Evolutionary conservation across 2,113 vertebrate genomes (phyloP).

Genomic region (Grantiella picta): DNA sequence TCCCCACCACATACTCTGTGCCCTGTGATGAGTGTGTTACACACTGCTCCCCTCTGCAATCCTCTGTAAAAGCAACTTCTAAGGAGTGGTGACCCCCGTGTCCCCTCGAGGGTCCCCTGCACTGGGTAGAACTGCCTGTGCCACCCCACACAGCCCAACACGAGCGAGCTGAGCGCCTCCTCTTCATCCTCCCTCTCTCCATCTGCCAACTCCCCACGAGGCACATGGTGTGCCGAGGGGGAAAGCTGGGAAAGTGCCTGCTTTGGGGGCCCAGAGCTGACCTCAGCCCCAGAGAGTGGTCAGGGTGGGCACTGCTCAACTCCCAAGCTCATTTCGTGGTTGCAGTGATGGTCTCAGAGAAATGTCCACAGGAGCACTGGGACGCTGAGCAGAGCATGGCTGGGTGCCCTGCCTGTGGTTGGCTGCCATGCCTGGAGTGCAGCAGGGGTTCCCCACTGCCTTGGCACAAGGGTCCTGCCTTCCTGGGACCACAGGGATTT

Average conservation of each 20-base stretch:
- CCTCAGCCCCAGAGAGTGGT: rapidly evolving
- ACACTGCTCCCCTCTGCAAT: neutral
- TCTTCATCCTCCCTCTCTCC: slow-evolving; percentile 69
- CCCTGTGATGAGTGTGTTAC: rapidly evolving
- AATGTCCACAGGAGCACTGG: rapidly evolving
- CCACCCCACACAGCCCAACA: neutral
- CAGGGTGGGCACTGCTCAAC: neutral
- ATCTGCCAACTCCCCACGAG: slow-evolving; percentile 57
- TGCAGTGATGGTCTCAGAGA: neutral
- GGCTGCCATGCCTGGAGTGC: neutral
- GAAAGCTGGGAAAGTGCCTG: neutral
- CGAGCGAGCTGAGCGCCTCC: slow-evolving; percentile 37
- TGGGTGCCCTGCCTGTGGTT: neutral
- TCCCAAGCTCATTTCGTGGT: rapidly evolving
- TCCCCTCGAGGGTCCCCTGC: neutral
- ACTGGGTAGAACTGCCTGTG: neutral
- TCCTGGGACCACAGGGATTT: neutral
- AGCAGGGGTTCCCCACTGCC: neutral
- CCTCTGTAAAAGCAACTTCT: neutral
- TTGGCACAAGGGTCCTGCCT: neutral
- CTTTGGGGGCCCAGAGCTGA: neutral
- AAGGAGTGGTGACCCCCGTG: rapidly evolving
- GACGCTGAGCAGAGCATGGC: rapidly evolving
- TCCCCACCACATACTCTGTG: rapidly evolving
- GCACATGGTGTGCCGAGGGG: neutral